phyloP scores from a whole-genome alignment of 2,113 vertebrate species.

The Furnarius figulus region DNA sequence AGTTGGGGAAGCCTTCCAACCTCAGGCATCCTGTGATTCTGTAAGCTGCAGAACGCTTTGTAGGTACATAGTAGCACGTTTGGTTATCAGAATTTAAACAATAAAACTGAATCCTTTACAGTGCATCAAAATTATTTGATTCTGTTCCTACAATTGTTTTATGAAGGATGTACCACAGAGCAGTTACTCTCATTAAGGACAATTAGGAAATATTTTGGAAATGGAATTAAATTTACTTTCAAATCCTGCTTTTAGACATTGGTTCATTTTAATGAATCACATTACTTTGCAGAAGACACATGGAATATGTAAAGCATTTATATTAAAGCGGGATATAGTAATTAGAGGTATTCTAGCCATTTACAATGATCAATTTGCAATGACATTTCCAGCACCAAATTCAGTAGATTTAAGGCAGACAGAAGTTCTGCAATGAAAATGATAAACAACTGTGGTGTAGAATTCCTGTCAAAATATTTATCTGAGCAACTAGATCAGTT shows the following conservation, averaged over 20 bases:
- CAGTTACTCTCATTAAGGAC: neutral
- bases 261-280: neutral
- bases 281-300: neutral
- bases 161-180: neutral
- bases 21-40: neutral
- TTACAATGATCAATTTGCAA: neutral
- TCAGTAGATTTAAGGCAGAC: neutral
- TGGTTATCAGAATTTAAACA: neutral
- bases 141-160: neutral
- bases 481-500: neutral
- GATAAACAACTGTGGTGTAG: neutral
- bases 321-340: neutral
- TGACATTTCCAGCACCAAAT: neutral
- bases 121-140: neutral
- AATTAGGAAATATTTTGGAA: neutral
- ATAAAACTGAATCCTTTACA: neutral
- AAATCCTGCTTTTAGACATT: neutral
- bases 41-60: neutral
- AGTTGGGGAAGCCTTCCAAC: neutral
- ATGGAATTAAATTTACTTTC: neutral
- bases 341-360: neutral
- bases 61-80: neutral
- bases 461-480: neutral
- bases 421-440: neutral
- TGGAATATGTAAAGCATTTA: neutral